Percentiles rank a stretch among this genome's conserved stretches.
phyloP scores from a whole-genome alignment of 2,888 invertebrate species.

The Acronicta alni region DNA sequence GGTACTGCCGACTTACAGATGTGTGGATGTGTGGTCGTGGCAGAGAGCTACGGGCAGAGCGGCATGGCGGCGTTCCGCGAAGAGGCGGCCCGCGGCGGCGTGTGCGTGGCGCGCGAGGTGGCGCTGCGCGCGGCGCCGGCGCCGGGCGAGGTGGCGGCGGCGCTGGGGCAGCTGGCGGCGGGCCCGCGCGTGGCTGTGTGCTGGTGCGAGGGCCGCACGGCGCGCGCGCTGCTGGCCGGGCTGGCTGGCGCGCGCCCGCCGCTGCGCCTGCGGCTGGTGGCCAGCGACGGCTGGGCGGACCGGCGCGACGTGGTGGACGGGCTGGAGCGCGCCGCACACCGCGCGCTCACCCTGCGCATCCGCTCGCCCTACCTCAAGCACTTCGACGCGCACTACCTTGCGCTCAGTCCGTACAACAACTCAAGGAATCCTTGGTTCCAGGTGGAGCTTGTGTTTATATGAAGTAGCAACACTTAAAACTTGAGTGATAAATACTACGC shows the following conservation, averaged over 20 bases:
- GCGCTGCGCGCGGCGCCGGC: conserved; percentile 65
- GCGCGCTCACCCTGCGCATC: conserved; percentile 93
- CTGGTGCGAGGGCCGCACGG: conserved; percentile 93
- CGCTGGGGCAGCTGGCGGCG: conserved; percentile 82
- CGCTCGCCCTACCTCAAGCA: conserved; percentile 91
- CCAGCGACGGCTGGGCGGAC: conserved; percentile 93
- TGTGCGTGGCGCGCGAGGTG: conserved; percentile 92
- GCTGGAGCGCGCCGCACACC: conserved; percentile 91
- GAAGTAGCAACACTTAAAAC: not conserved
- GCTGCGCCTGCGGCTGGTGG: conserved; percentile 92
- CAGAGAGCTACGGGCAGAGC: conserved; percentile 94
- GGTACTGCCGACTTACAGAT: not conserved
- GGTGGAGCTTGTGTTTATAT: conserved; percentile 35
- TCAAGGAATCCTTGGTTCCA: conserved; percentile 92
- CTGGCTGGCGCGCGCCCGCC: conserved; percentile 79
- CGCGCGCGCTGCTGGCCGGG: conserved; percentile 90
- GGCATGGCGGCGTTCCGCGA: conserved; percentile 93
- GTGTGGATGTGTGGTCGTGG: not conserved
- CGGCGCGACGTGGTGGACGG: conserved; percentile 92
- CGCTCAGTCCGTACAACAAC: conserved; percentile 90
- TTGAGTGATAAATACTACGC: not conserved
- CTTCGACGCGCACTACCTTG: conserved; percentile 92
- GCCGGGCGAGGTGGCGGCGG: conserved; percentile 60
- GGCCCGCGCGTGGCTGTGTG: conserved; percentile 91
- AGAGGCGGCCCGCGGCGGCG: conserved; percentile 90